phyloP scores from a whole-genome alignment of 2,888 invertebrate genomes.

The Panopea generosa region DNA sequence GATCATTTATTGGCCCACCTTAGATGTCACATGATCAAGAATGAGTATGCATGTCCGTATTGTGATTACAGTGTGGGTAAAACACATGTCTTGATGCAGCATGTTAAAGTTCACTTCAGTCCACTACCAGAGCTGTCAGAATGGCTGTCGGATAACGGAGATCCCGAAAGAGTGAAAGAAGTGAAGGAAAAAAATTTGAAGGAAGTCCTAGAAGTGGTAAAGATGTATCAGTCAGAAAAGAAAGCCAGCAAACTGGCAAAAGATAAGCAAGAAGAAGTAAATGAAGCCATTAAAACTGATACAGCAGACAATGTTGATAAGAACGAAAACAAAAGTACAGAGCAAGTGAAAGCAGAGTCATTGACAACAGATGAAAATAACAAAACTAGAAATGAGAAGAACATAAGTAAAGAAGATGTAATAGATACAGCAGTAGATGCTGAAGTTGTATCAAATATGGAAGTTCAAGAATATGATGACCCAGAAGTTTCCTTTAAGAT shows the following conservation, averaged over 20 bases:
- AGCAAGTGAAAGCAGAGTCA: background rate
- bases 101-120: conserved; percentile 91
- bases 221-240: conserved; percentile 63
- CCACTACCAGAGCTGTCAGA: conserved; percentile 80
- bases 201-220: conserved; percentile 73
- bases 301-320: background rate
- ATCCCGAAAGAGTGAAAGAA: conserved; percentile 73
- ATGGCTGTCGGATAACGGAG: conserved; percentile 79
- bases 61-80: conserved; percentile 93
- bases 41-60: conserved; percentile 90
- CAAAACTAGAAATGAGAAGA: conserved; percentile 1
- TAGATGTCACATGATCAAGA: conserved; percentile 90
- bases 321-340: background rate
- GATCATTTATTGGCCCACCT: conserved; percentile 92
- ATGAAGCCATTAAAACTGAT: background rate
- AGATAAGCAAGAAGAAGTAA: background rate
- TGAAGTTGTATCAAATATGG: background rate
- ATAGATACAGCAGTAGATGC: no score
- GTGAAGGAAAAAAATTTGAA: conserved; percentile 73
- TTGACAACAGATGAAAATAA: no score
- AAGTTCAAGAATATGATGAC: background rate
- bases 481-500: conserved; percentile 19
- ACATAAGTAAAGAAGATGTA: background rate
- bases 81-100: conserved; percentile 91
- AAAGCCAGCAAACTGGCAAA: conserved; percentile 12